Base-by-base conservation (phyloP, 2,888 invertebrate species). In the Tetramorium bicarinatum region DNA sequence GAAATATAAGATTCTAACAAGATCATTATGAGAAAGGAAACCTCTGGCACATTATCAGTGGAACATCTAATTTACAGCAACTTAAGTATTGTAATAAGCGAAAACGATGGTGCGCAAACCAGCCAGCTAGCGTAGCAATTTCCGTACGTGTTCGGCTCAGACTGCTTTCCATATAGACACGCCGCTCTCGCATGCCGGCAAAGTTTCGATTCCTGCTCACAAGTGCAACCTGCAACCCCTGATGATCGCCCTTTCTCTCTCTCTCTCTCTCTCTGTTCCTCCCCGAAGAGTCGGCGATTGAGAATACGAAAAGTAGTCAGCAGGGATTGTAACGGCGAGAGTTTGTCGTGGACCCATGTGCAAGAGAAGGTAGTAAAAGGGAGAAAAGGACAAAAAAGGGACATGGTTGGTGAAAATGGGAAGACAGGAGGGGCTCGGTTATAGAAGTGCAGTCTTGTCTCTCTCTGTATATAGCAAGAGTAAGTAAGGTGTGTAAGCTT, bases 71-170 rank as follows among this genome's bases (percentile, higher is more conserved):
- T 80, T 80, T 80, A 74, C 56, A 80, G 59, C 79, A 61, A 80
- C 74, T 80, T 80, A 80, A 80, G 72, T 80, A 80, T 80, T 80
- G 59, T 74, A 80, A 75, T 66, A 77, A 67, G 69, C 49, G 83
- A 61, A 49, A 79, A 77, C 52, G 61, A 34, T 34, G 71, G 21
- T 47, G 34, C 59, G n/a, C 59, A 34, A 67, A 29, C 61, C 41
- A 54, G 25, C 18, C 56, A 77, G 52, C 82, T 44, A 44, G 79
- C 79, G 52, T 69, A 79, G 83, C 79, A 83, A 83, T 66, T 83
- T 79, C 59, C 79, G 79, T 69, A 79, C 52, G 49, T 67, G 83
- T 77, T 83, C 69, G 29, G 66, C 49, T 52, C 67, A 83, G 59
- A 54, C 83, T 83, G 54, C 83, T 69, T 79, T 77, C 61, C 67